Conservation (phyloP, 2,113 vertebrate genomes). For the Scatophagus argus region DNA sequence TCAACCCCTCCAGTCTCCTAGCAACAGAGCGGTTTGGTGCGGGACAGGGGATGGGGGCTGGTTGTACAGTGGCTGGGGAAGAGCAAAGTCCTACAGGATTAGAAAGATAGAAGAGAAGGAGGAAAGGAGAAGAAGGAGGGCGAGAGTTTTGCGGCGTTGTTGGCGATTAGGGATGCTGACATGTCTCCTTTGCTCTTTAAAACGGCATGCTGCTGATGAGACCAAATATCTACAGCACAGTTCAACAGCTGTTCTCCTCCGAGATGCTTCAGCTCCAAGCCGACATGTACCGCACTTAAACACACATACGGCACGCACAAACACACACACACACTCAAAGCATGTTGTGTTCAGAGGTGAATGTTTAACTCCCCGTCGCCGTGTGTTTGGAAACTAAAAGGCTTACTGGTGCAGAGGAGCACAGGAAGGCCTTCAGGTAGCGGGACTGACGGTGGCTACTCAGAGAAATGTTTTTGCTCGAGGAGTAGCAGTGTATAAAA, state of each 20-base stretch:
- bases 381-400: conserved; percentile 49
- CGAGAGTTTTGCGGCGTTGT: conserved; percentile 71
- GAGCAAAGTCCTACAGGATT: conserved; percentile 83
- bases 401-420: conserved; percentile 32
- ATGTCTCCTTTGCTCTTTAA: conserved; percentile 71
- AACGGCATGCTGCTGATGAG: conserved; percentile 70
- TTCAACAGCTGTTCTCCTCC: conserved; percentile 81
- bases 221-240: conserved; percentile 72
- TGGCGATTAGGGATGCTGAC: conserved; percentile 78
- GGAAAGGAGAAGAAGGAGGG: conserved; percentile 53
- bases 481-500: neutral
- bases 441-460: neutral
- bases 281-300: conserved; percentile 57
- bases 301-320: conserved; percentile 39
- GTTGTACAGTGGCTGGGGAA: conserved; percentile 82
- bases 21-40: conserved; percentile 89
- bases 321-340: conserved; percentile 36
- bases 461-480: neutral
- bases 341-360: conserved; percentile 49
- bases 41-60: conserved; percentile 83
- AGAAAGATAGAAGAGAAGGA: conserved; percentile 71
- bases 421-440: conserved; percentile 30
- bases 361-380: conserved; percentile 64
- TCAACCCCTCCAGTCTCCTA: conserved; percentile 89
- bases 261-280: conserved; percentile 56